Conservation (phyloP, 2,888 invertebrate genomes). For the Lepeophtheirus nordmannii region DNA sequence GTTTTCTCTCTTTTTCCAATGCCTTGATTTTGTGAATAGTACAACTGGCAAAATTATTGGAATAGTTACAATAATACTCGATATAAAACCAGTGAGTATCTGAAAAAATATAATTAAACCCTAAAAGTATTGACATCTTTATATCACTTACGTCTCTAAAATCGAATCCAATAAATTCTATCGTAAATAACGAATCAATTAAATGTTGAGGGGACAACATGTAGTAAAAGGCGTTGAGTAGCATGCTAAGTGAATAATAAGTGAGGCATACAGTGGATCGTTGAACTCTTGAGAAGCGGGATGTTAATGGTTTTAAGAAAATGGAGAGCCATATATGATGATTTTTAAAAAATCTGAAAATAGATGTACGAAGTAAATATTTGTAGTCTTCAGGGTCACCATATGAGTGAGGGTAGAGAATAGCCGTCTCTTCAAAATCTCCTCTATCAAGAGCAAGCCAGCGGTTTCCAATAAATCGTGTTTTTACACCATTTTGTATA, state of each 20-base stretch:
- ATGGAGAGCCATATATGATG: conserved; percentile 42
- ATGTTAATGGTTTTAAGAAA: conserved; percentile 37
- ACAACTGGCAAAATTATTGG: conserved; percentile 36
- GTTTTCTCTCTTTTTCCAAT: conserved; percentile 3
- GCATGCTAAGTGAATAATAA: conserved; percentile 39
- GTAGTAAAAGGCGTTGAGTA: conserved; percentile 41
- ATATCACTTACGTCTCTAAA: conserved; percentile 7
- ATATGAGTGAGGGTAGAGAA: neutral
- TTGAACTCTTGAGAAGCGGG: conserved; percentile 38
- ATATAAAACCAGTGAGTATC: conserved; percentile 36
- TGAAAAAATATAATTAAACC: conserved; percentile 27
- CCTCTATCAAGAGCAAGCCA: conserved; percentile 39
- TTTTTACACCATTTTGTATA: conserved; percentile 35
- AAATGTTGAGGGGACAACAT: conserved; percentile 28
- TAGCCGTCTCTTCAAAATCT: conserved; percentile 27
- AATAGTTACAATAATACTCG: conserved; percentile 37
- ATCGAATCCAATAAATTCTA: conserved; percentile 9
- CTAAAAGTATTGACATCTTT: too few species aligned
- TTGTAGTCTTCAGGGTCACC: conserved; percentile 3
- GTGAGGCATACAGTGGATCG: conserved; percentile 38
- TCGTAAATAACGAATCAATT: neutral
- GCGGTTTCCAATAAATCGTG: conserved; percentile 33
- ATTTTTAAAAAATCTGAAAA: conserved; percentile 34
- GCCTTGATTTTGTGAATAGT: conserved; percentile 35
- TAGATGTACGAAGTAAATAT: neutral